Percentiles rank a stretch among this genome's conserved stretches.
Evolutionary conservation across 2,797 vertebrate species (phyloP).

Genomic region (Melopsittacus undulatus): DNA sequence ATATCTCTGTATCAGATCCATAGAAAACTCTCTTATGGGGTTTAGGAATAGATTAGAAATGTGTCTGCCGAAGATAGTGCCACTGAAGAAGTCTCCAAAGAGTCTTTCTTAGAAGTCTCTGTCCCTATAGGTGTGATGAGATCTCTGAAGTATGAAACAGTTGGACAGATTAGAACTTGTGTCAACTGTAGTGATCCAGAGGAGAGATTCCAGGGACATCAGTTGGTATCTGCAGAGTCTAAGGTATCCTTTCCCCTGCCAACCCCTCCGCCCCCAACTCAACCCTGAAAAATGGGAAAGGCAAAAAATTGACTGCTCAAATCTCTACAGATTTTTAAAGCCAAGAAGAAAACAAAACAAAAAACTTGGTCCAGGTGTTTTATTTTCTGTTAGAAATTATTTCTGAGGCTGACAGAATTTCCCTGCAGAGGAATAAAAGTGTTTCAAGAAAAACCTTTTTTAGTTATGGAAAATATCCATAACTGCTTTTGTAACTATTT

Average conservation of each 20-base stretch:
- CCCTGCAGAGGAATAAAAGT: background rate
- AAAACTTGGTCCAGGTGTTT: background rate
- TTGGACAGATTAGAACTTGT: background rate
- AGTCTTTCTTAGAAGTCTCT: background rate
- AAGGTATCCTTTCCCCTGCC: accelerated
- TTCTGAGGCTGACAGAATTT: background rate
- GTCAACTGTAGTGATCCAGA: background rate
- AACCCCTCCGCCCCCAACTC: accelerated
- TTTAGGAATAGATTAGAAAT: background rate
- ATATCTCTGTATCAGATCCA: background rate
- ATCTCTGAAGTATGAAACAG: background rate
- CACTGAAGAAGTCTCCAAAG: background rate
- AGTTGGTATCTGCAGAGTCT: background rate
- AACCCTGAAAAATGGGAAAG: background rate
- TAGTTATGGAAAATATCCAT: background rate
- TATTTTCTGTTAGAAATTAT: background rate
- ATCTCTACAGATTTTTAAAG: background rate
- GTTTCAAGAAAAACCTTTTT: background rate
- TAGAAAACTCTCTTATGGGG: accelerated
- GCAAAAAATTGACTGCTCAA: background rate
- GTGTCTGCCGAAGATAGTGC: background rate
- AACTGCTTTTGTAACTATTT: background rate
- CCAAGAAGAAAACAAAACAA: background rate
- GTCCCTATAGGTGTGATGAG: background rate
- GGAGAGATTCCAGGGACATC: background rate